phyloP scores from a whole-genome alignment of 2,797 vertebrate genomes.

The Acridotheres tristis region DNA sequence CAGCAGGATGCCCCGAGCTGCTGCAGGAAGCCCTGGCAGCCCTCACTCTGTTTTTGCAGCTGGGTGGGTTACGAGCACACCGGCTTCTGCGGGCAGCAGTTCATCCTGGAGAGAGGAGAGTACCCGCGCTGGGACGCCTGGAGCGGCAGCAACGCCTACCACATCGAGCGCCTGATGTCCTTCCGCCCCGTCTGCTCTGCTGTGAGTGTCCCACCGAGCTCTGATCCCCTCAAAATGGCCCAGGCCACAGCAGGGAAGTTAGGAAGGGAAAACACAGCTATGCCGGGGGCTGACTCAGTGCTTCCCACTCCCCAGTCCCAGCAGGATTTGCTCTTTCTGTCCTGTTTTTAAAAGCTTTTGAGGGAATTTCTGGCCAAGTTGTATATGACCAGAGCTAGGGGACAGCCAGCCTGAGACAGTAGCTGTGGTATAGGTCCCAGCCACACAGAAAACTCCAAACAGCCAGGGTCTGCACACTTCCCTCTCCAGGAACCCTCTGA shows the following conservation, averaged over 20 bases:
- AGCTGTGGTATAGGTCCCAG: not conserved
- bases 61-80: constrained; percentile 96
- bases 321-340: not conserved
- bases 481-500: not conserved
- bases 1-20: not conserved
- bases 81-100: constrained; percentile 96
- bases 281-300: not conserved
- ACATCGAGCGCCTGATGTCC: constrained; percentile 95
- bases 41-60: constrained; percentile 73
- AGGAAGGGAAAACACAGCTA: not conserved
- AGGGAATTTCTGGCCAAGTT: not conserved
- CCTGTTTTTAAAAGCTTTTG: not conserved
- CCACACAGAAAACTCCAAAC: not conserved
- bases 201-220: constrained; percentile 74
- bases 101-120: constrained; percentile 95
- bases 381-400: not conserved
- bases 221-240: rapidly evolving
- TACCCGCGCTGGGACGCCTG: constrained; percentile 97
- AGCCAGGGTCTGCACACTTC: not conserved
- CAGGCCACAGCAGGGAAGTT: rapidly evolving
- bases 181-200: constrained; percentile 96
- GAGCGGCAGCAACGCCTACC: constrained; percentile 97
- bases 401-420: not conserved
- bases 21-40: constrained; percentile 15
- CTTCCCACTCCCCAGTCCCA: rapidly evolving